These are phyloP conservation scores for Rhincodon typus DNA, from an alignment of 2,797 vertebrate species.

Conservation along the genomic window DNA sequence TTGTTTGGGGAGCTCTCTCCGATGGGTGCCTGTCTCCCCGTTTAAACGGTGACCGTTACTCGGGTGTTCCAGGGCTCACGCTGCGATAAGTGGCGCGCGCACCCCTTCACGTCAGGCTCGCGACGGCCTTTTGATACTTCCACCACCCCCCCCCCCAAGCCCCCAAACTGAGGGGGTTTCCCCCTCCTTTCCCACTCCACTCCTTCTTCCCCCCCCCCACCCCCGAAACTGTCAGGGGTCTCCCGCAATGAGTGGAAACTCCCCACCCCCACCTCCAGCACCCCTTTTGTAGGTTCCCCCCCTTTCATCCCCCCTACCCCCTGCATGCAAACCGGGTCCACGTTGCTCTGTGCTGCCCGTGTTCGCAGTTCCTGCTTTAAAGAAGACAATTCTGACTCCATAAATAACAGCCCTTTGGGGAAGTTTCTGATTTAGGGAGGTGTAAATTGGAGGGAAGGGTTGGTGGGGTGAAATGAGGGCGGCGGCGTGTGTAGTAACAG, in stretches of 20 bases:
- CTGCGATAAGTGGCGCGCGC: not conserved
- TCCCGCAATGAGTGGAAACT: too few species aligned
- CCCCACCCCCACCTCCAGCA: not conserved
- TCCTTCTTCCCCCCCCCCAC: not conserved
- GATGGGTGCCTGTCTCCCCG: not conserved
- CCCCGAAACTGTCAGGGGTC: not conserved
- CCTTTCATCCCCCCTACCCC: too few species aligned
- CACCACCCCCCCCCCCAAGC: not conserved
- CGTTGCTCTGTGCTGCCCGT: too few species aligned
- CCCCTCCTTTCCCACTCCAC: slow-evolving; percentile 40
- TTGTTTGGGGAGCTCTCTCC: not conserved
- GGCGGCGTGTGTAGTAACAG: too few species aligned
- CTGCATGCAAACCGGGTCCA: too few species aligned
- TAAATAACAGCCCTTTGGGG: too few species aligned
- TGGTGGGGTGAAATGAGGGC: too few species aligned
- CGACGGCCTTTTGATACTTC: not conserved
- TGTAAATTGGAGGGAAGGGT: too few species aligned
- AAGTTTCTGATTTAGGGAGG: too few species aligned
- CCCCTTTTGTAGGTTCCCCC: too few species aligned
- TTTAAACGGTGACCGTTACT: slow-evolving; percentile 10
- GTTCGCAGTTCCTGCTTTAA: too few species aligned
- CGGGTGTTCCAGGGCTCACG: not conserved
- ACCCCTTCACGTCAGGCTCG: not conserved
- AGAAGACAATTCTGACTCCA: too few species aligned
- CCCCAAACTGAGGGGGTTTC: not conserved